A percentile compares a stretch with the other conserved stretches of the same genome.
phyloP scores from a whole-genome alignment of 1,140 invertebrate genomes.

The roundworm (Caenorhabditis elegans) region DNA sequence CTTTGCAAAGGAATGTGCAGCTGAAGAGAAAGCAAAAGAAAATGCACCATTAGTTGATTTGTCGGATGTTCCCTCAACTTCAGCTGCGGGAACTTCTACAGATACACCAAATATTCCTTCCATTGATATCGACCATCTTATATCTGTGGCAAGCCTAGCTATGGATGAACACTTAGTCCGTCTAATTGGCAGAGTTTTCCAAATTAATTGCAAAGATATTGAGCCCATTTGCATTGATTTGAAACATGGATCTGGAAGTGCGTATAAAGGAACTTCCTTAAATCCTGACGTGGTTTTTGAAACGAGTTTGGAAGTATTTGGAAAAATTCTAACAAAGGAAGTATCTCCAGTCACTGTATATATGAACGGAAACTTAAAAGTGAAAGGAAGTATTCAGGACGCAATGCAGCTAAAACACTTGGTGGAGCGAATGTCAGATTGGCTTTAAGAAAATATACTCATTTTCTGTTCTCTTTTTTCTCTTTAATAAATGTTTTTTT shows the following conservation, averaged over 20 bases:
- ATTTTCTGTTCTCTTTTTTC: background rate
- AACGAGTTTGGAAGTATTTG: background rate
- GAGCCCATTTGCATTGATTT: conserved; percentile 36
- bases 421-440: conserved; percentile 32
- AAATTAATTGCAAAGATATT: conserved; percentile 41
- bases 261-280: conserved; percentile 17
- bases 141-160: conserved; percentile 33
- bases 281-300: conserved; percentile 37
- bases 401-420: conserved; percentile 41
- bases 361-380: conserved; percentile 38
- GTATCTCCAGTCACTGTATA: conserved; percentile 38
- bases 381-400: conserved; percentile 39
- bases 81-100: background rate
- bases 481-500: background rate
- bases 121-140: conserved; percentile 41
- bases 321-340: conserved; percentile 6
- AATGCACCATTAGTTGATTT: conserved; percentile 6
- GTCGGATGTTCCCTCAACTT: background rate
- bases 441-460: background rate
- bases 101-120: background rate
- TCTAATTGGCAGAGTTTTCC: conserved; percentile 34
- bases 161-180: conserved; percentile 38
- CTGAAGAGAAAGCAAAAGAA: conserved; percentile 28
- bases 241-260: conserved; percentile 34
- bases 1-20: conserved; percentile 35